Conservation (phyloP, 1,140 invertebrate genomes). For the Goniozus legneri region DNA sequence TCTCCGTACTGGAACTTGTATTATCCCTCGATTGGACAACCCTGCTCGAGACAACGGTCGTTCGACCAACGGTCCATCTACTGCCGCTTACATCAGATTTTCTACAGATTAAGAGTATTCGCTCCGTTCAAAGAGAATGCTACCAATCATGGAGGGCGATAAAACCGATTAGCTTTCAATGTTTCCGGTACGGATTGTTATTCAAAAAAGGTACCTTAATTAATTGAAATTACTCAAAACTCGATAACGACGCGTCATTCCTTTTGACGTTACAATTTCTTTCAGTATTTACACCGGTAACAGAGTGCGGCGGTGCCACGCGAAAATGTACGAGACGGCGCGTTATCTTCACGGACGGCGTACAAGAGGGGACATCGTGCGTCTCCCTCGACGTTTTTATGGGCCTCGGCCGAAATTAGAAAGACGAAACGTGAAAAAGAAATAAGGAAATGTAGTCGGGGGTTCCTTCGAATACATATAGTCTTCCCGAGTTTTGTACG, state of each 20-base stretch:
- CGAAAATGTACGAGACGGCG: slow-evolving; percentile 11
- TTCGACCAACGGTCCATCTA: slow-evolving; percentile 32
- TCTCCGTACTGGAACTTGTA: too few relatives aligned
- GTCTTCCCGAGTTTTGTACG: too few relatives aligned
- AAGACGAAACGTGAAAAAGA: slow-evolving; percentile 19
- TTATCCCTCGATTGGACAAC: slow-evolving; percentile 45
- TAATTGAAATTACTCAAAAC: too few relatives aligned
- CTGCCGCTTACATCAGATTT: slow-evolving; percentile 28
- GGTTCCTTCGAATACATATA: background rate
- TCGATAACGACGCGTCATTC: too few relatives aligned
- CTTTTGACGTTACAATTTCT: too few relatives aligned
- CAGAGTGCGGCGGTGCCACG: slow-evolving; percentile 10
- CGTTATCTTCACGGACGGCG: slow-evolving; percentile 21
- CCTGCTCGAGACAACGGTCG: slow-evolving; percentile 35
- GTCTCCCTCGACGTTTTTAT: slow-evolving; percentile 39
- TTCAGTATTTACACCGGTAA: slow-evolving; percentile 41
- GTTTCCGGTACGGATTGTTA: too few relatives aligned
- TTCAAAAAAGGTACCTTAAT: too few relatives aligned
- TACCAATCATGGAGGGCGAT: too few relatives aligned
- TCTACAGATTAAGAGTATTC: slow-evolving; percentile 16
- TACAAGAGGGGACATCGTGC: slow-evolving; percentile 21
- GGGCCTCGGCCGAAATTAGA: slow-evolving; percentile 38
- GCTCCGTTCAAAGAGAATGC: background rate
- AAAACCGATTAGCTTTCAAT: too few relatives aligned
- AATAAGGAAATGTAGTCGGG: slow-evolving; percentile 5